Conservation (phyloP, 1,140 invertebrate species). For the Danaus melanippus region DNA sequence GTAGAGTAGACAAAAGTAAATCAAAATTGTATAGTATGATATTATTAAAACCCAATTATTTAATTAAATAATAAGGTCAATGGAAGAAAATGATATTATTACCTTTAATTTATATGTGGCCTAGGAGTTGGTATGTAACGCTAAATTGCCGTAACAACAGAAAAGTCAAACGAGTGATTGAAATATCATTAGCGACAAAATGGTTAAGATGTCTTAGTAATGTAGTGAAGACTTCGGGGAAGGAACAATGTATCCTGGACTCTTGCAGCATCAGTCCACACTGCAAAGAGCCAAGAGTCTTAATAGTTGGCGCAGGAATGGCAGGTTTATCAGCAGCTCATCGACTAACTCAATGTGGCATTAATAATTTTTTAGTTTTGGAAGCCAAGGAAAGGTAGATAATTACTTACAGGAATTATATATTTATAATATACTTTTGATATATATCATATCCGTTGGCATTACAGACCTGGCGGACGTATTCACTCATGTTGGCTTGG, state of each 20-base stretch:
- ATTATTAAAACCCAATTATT: conserved; percentile 4
- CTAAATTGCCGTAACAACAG: conserved; percentile 20
- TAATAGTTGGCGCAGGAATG: conserved; percentile 84
- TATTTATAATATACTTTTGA: conserved; percentile 6
- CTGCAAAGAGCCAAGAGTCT: conserved; percentile 76
- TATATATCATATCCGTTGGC: background rate
- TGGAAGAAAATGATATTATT: conserved; percentile 50
- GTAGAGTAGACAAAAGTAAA: conserved; percentile 10
- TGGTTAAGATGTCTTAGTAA: conserved; percentile 29
- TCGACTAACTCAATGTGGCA: conserved; percentile 77
- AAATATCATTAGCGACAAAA: conserved; percentile 16
- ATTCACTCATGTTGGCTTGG: conserved; percentile 83
- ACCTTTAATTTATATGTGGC: conserved; percentile 34
- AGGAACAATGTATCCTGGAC: conserved; percentile 55
- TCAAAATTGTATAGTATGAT: conserved; percentile 15
- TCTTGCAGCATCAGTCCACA: conserved; percentile 71
- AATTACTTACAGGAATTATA: background rate
- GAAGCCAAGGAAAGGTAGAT: conserved; percentile 81
- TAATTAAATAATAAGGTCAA: conserved; percentile 10
- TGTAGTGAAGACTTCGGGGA: conserved; percentile 32
- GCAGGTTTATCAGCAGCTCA: conserved; percentile 83
- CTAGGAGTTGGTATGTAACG: conserved; percentile 17
- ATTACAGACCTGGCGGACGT: conserved; percentile 75
- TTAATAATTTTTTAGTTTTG: conserved; percentile 78
- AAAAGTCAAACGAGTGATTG: conserved; percentile 9